These are phyloP conservation scores for Loripinus fragilis DNA, from an alignment of 2,888 invertebrate genomes.

Conservation along the genomic window DNA sequence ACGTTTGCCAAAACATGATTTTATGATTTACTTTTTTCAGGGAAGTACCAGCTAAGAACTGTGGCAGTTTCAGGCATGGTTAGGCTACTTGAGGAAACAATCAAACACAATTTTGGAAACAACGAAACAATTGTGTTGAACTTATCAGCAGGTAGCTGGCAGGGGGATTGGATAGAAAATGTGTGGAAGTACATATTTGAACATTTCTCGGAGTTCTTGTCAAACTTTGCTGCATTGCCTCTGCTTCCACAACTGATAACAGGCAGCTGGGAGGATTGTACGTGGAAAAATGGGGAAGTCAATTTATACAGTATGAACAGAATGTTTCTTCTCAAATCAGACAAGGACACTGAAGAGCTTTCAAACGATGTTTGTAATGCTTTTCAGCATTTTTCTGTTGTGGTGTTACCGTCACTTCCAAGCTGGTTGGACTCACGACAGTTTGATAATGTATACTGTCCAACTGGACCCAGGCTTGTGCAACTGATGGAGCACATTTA, in stretches of 20 bases:
- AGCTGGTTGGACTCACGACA: background rate
- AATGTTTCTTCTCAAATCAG: background rate
- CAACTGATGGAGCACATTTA: background rate
- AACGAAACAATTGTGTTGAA: background rate
- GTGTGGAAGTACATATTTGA: background rate
- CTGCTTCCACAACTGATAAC: background rate
- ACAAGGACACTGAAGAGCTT: background rate
- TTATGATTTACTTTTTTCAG: too few relatives aligned
- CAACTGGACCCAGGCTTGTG: background rate
- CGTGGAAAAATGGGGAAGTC: background rate
- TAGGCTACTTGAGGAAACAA: background rate
- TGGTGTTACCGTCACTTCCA: background rate
- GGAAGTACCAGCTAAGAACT: background rate
- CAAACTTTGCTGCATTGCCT: background rate
- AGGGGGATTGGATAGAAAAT: background rate
- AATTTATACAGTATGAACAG: background rate
- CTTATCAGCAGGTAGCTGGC: background rate
- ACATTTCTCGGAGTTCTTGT: background rate
- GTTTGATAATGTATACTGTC: background rate
- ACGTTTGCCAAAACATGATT: too few relatives aligned
- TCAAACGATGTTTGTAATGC: slow-evolving; percentile 1
- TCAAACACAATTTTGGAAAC: background rate
- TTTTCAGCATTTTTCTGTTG: background rate
- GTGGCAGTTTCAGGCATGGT: background rate
- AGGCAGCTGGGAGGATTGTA: background rate